Evolutionary conservation across 2,797 vertebrate genomes (phyloP).

Genomic region (Botia kubotai): DNA sequence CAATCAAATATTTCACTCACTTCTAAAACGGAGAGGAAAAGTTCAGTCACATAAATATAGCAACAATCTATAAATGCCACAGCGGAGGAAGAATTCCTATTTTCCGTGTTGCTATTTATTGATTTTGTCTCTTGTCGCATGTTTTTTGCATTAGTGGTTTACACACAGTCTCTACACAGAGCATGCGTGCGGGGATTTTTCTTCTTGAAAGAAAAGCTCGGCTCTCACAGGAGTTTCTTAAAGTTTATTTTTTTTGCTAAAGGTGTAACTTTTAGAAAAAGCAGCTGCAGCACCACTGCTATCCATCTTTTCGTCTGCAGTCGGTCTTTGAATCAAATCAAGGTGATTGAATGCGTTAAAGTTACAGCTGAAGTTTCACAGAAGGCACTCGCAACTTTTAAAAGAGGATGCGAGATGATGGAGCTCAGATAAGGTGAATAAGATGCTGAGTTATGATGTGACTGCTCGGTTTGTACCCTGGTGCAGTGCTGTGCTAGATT

Average conservation of each 20-base stretch:
- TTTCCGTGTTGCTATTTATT: conserved; percentile 4
- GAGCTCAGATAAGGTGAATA: not conserved
- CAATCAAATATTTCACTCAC: not conserved
- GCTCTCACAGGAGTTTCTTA: conserved; percentile 19
- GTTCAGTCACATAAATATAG: not conserved
- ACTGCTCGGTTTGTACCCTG: not conserved
- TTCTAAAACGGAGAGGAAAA: not conserved
- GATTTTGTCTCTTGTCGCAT: conserved; percentile 9
- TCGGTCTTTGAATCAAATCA: conserved; percentile 37
- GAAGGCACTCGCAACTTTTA: conserved; percentile 25
- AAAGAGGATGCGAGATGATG: conserved; percentile 14
- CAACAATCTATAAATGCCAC: not conserved
- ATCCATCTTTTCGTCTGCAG: conserved; percentile 28
- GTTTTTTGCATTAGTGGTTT: conserved; percentile 31
- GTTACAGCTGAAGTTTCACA: conserved; percentile 28
- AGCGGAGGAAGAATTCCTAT: not conserved
- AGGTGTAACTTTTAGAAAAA: conserved; percentile 31
- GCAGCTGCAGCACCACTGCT: not conserved
- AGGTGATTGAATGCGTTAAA: conserved; percentile 25
- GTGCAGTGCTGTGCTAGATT: not conserved
- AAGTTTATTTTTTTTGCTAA: conserved; percentile 30
- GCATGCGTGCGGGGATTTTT: not conserved
- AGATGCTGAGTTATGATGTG: not conserved
- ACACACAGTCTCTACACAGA: not conserved
- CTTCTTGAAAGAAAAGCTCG: conserved; percentile 15